phyloP scores from a whole-genome alignment of 1,140 invertebrate genomes.

The Drosophila punjabiensis region DNA sequence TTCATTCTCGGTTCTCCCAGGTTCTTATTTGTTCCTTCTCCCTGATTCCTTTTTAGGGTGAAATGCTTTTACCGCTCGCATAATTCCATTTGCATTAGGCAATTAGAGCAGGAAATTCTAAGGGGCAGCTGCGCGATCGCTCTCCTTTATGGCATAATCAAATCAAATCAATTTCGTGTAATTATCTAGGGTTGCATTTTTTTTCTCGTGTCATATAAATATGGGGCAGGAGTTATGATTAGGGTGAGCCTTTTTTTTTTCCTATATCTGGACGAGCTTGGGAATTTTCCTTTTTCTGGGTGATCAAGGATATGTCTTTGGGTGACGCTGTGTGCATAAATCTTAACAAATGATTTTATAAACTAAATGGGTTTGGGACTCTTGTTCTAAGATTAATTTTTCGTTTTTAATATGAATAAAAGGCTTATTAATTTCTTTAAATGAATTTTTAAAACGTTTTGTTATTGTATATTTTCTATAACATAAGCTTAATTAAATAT shows the following conservation, averaged over 20 bases:
- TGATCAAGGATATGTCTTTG: constrained; percentile 27
- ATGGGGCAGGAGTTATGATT: constrained; percentile 48
- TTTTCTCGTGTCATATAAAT: constrained; percentile 41
- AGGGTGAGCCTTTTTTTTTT: constrained; percentile 39
- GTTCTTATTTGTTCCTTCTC: constrained; percentile 26
- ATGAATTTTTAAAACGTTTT: not conserved
- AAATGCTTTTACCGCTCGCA: constrained; percentile 41
- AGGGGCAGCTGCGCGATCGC: constrained; percentile 49
- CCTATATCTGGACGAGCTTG: constrained; percentile 11
- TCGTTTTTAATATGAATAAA: not conserved
- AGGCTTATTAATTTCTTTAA: not conserved
- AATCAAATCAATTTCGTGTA: constrained; percentile 68
- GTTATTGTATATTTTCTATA: not conserved
- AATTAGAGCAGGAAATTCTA: constrained; percentile 57
- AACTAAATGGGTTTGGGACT: not conserved
- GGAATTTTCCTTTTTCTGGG: constrained; percentile 22
- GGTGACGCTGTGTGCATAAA: constrained; percentile 6
- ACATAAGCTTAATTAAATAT: not conserved
- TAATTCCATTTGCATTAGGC: constrained; percentile 69
- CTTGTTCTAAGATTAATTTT: not conserved
- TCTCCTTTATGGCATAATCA: constrained; percentile 56
- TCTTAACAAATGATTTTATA: constrained; percentile 20
- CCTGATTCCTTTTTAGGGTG: constrained; percentile 17
- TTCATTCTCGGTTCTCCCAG: not conserved
- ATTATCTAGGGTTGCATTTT: constrained; percentile 58